Percentiles rank a stretch among this genome's conserved stretches.
phyloP scores from a whole-genome alignment of 2,113 vertebrate species.

The Eptatretus burgeri region DNA sequence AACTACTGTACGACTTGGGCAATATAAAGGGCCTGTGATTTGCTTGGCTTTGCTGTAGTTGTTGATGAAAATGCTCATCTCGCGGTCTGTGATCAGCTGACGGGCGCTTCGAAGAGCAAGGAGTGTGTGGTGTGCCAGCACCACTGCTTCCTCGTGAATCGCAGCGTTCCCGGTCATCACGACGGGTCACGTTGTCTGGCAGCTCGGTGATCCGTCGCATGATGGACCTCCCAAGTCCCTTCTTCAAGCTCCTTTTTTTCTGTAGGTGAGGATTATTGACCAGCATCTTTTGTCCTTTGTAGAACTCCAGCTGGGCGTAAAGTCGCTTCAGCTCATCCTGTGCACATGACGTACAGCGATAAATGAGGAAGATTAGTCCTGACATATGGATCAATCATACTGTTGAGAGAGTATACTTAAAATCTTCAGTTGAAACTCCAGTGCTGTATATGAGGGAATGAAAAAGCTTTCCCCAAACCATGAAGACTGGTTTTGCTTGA shows the following conservation, averaged over 20 bases:
- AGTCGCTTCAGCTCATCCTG: conserved; percentile 84
- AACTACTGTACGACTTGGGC: conserved; percentile 25
- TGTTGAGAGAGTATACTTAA: not conserved
- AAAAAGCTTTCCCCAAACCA: not conserved
- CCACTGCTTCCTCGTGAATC: conserved; percentile 16
- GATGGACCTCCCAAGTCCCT: conserved; percentile 28
- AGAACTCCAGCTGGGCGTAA: conserved; percentile 50
- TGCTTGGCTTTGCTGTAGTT: not conserved
- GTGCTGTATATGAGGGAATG: not conserved
- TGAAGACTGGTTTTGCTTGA: not conserved
- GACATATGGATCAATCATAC: not conserved
- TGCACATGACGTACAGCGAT: not conserved
- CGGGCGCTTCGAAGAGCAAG: conserved; percentile 18
- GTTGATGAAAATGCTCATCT: not conserved
- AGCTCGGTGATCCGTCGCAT: conserved; percentile 26
- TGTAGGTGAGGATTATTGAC: conserved; percentile 56
- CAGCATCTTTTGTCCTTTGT: conserved; percentile 51
- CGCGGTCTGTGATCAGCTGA: not conserved
- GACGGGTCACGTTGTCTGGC: conserved; percentile 28
- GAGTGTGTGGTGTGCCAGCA: conserved; percentile 8
- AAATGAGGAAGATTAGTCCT: not conserved
- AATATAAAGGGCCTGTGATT: conserved; percentile 15
- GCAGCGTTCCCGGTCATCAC: conserved; percentile 25
- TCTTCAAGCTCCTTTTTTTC: conserved; percentile 34
- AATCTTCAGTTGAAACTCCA: not conserved